Base-by-base conservation (phyloP, 2,113 vertebrate genomes). In the Lamprologus tigripictilis region DNA sequence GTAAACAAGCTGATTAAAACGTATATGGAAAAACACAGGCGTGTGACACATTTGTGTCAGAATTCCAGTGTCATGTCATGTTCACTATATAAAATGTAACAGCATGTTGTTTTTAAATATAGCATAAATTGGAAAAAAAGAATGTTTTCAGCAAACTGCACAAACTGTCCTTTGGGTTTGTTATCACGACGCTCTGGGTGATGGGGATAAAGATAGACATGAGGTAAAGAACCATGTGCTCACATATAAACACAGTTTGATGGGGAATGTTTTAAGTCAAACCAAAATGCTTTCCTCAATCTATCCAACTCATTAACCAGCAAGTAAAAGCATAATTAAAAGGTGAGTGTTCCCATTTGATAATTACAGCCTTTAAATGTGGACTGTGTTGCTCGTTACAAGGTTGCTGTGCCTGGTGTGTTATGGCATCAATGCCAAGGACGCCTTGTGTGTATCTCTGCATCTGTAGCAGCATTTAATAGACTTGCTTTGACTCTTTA, bases 1-100 rank as follows among this genome's bases (percentile, higher is more conserved):
- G 89, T 87, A 87, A 91, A 91, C 88, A 88, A 87, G 88, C 35
- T 85, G 84, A 91, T 91, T 80, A 81, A 73, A 83, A 45, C 0
- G 6, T 21, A 82, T 45, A 17, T 37, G 17, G 21, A 63, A 47
- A 1, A 40, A 28, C 54, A 14, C 17, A 35, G 28, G 8, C 23
- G 47, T 54, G 73, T 87, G 14, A 81, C 49, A 73, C 45, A 68
- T 79, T 9, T 21, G n/a, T 11, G 8, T 76, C 73, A 82, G 40
- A 21, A 47, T 13, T 2, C 9, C 26, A 26, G n/a, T 17, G 10
- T 21, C 21, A n/a, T 28, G 45, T 23, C 26, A 42, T 42, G 8
- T 42, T 47, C 68, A 28, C 68, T 28, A 11, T 16, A 47, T 4
- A 47, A 4, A 71, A 71, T 14, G 12, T 23, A 6, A 40, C 0